These are phyloP conservation scores for Bos javanicus DNA, from an alignment of 2,113 vertebrate species.

Conservation along the genomic window DNA sequence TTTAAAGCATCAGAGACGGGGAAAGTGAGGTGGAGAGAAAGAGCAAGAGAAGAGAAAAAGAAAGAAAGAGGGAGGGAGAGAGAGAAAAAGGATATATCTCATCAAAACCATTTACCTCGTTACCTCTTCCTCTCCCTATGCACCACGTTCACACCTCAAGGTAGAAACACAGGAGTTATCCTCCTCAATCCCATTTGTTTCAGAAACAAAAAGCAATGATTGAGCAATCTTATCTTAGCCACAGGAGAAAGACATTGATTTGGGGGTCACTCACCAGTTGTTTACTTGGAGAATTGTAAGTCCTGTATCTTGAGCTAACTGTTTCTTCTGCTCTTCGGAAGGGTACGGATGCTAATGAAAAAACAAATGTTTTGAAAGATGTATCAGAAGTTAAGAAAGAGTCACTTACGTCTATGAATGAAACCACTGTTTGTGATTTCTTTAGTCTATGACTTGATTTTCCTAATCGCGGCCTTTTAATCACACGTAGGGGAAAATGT, in stretches of 20 bases:
- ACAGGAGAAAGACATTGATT: slow-evolving; percentile 81
- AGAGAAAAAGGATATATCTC: slow-evolving; percentile 32
- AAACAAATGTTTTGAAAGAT: slow-evolving; percentile 84
- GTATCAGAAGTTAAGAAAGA: slow-evolving; percentile 82
- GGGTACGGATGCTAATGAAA: slow-evolving; percentile 96
- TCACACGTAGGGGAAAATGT: neutral
- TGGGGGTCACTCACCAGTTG: slow-evolving; percentile 96
- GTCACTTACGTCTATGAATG: slow-evolving; percentile 73
- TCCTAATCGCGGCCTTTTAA: neutral
- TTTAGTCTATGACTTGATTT: slow-evolving; percentile 68
- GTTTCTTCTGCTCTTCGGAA: slow-evolving; percentile 99
- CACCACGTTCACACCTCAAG: slow-evolving; percentile 62
- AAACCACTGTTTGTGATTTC: slow-evolving; percentile 73
- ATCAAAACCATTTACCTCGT: slow-evolving; percentile 65
- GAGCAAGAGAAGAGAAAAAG: neutral
- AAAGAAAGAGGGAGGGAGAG: neutral
- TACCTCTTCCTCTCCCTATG: slow-evolving; percentile 62
- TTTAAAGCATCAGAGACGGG: neutral
- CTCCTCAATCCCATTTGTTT: slow-evolving; percentile 64
- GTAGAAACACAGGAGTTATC: slow-evolving; percentile 64
- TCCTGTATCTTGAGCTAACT: slow-evolving; percentile 99
- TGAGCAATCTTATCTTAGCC: slow-evolving; percentile 77
- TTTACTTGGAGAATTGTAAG: slow-evolving; percentile 99
- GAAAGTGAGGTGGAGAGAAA: neutral
- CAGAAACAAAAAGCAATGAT: slow-evolving; percentile 78